phyloP scores from a whole-genome alignment of 2,113 vertebrate genomes.

The Lycaon pictus region DNA sequence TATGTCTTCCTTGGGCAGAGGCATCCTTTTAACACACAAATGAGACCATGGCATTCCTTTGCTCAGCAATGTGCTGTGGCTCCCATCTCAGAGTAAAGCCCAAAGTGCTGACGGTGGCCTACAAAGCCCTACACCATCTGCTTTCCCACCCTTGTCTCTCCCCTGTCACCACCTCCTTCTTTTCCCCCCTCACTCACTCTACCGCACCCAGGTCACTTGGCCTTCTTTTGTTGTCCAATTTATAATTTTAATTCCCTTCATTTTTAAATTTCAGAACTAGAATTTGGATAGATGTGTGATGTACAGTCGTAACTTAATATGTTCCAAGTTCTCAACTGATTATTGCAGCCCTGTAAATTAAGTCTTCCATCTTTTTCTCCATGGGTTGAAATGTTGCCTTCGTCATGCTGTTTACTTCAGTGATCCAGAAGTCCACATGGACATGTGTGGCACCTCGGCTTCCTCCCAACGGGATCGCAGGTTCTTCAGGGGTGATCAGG shows the following conservation, averaged over 20 bases:
- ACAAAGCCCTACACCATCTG: rapidly evolving
- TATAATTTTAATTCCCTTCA: slow-evolving; percentile 15
- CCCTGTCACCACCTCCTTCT: rapidly evolving
- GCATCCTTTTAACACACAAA: background rate
- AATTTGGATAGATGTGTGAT: background rate
- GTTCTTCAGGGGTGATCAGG: background rate
- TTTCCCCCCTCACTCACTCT: background rate
- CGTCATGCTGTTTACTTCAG: background rate
- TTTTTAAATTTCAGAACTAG: background rate
- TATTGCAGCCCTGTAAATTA: background rate
- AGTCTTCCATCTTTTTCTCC: background rate
- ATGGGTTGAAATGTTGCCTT: background rate
- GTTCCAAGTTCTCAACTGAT: background rate
- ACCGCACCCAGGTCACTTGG: background rate
- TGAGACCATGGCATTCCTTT: background rate
- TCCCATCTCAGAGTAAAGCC: background rate
- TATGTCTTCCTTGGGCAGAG: background rate
- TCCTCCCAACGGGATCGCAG: too few relatives aligned
- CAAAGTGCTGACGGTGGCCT: background rate
- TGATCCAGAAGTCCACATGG: background rate
- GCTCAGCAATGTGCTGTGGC: background rate
- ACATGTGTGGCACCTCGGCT: rapidly evolving
- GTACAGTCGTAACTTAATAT: background rate
- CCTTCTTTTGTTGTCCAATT: background rate
- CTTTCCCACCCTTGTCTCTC: background rate